Evolutionary conservation across 1,140 invertebrate genomes (phyloP).

Genomic region (Euglossa dilemma): DNA sequence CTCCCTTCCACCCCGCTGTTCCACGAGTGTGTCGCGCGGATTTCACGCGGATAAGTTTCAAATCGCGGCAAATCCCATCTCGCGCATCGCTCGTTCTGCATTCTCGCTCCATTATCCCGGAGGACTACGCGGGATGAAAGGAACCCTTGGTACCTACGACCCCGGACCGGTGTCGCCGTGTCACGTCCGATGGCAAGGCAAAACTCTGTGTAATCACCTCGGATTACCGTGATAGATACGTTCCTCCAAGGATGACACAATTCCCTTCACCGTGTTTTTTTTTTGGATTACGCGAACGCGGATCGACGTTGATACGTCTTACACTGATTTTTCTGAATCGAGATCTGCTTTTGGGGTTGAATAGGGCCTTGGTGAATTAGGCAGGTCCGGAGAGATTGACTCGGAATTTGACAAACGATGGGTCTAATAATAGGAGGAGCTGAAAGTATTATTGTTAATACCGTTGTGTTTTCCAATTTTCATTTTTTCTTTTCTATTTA

Average conservation of each 20-base stretch:
- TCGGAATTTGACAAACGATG: neutral
- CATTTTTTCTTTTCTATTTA: neutral
- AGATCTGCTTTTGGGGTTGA: neutral
- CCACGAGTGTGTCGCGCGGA: constrained; percentile 47
- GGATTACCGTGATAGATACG: constrained; percentile 60
- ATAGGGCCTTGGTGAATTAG: neutral
- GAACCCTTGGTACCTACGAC: constrained; percentile 68
- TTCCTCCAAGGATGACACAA: constrained; percentile 44
- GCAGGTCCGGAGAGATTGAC: neutral
- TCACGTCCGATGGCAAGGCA: constrained; percentile 71
- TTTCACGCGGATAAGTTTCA: constrained; percentile 81
- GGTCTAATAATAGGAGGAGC: too few relatives aligned
- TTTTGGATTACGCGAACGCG: neutral
- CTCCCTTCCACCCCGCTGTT: neutral
- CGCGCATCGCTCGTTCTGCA: constrained; percentile 74
- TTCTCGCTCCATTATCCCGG: constrained; percentile 50
- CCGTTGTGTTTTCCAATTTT: neutral
- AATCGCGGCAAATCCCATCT: constrained; percentile 80
- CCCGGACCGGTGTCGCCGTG: constrained; percentile 67
- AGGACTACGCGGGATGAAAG: constrained; percentile 56
- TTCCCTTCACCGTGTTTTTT: neutral
- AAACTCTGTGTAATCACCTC: constrained; percentile 76
- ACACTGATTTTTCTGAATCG: neutral
- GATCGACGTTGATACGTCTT: constrained; percentile 19
- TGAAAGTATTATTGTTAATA: neutral